Base-by-base conservation (phyloP, 2,888 invertebrate genomes). In the Protula sp. region DNA sequence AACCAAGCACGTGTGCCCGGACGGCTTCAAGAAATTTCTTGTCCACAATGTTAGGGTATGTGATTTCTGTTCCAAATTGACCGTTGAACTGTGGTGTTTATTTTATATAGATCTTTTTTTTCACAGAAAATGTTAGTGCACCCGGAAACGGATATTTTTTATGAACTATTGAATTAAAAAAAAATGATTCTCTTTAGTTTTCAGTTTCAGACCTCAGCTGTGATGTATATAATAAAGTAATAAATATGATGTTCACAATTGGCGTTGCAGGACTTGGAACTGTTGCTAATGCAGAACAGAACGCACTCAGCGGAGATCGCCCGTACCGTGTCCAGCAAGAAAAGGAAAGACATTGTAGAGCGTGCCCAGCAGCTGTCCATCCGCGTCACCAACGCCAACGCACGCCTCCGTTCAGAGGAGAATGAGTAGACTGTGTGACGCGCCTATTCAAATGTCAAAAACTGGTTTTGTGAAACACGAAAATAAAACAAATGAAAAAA, bases 251-350 rank as follows among this genome's bases (percentile, higher is more conserved):
- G n/a, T n/a, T n/a, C n/a, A n/a, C n/a, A n/a, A n/a, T n/a, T n/a
- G n/a, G n/a, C n/a, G n/a, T 61, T 78, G 27, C 83, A 92, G 86
- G 99, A 99, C 84, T 84, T 99, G 70, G 98, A 99, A 83, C 91
- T 99, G 74, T 85, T 99, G 56, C 88, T 99, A 88, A 99, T 99
- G 98, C 97, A 98, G 82, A 99, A 98, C 84, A 87, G 94, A 72
- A 91, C 91, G 71, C 99, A 90, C 84, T 94, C 95, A 81, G 99
- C 91, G 28, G 99, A 99, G 85, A 95, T 99, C 70, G 95, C 95
- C 1, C 97, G 97, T 81, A 92, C 88, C 28, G 98, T 99, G 0
- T 95, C 95, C 65, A 92, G 94, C n/a, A 94, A 93, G 84, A 99
- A 97, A 79, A 88, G 99, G 68, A 95, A 95, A 85, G 85, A 85